Percentiles rank a stretch among this genome's conserved stretches.
Conservation (phyloP, 2,113 vertebrate genomes). For the Chascanopsetta lugubris region DNA sequence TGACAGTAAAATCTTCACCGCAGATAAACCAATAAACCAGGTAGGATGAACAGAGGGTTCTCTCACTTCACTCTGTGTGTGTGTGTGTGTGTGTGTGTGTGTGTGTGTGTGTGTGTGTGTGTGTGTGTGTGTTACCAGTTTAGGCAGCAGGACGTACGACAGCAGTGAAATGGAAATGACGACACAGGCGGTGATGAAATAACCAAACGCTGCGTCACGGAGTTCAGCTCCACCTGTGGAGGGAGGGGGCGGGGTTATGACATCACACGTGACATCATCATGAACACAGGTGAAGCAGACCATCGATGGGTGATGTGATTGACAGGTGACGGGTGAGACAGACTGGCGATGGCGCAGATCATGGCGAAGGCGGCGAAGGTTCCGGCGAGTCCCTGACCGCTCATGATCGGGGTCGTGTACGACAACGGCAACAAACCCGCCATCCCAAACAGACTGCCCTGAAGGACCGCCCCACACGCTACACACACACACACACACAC, state of each 20-base stretch:
- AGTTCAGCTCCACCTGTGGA: slow-evolving; percentile 83
- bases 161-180: slow-evolving; percentile 83
- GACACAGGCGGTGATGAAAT: slow-evolving; percentile 90
- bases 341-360: slow-evolving; percentile 90
- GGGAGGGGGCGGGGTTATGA: neutral
- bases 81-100: slow-evolving; percentile 3
- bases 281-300: neutral
- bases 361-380: slow-evolving; percentile 87
- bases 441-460: slow-evolving; percentile 90
- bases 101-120: neutral
- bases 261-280: neutral
- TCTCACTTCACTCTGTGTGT: too few species aligned
- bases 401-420: slow-evolving; percentile 93
- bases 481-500: slow-evolving; percentile 10
- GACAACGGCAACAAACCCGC: slow-evolving; percentile 85
- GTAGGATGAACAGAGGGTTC: too few species aligned
- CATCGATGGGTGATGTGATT: neutral
- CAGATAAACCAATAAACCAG: too few species aligned
- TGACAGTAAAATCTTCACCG: too few species aligned
- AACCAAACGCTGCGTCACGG: slow-evolving; percentile 87
- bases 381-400: slow-evolving; percentile 91
- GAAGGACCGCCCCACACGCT: slow-evolving; percentile 90
- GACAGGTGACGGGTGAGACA: slow-evolving; percentile 73
- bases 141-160: slow-evolving; percentile 85
- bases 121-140: slow-evolving; percentile 80